Base-by-base conservation (phyloP, 2,797 vertebrate genomes). In the Sciaenops ocellatus region DNA sequence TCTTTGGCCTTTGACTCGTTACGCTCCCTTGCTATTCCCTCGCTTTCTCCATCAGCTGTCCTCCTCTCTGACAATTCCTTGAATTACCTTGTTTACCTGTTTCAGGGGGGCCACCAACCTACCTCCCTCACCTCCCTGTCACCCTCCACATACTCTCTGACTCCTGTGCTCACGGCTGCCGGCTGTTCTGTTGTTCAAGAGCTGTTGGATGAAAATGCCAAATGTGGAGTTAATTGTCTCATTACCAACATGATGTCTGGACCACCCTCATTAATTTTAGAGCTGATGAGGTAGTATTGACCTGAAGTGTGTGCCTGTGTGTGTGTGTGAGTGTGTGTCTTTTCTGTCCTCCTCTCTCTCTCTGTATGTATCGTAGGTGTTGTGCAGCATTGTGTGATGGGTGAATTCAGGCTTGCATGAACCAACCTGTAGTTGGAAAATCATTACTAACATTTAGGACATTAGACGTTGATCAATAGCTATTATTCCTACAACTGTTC, bases 211-310 rank as follows among this genome's bases (percentile, higher is more conserved):
- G 60, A 84, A 90, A 89, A 89, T 80, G 76, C 82, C 73, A 87
- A 67, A 77, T 50, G 80, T 87, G 75, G 73, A 87, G 81, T 87
- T 89, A 86, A 91, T 87, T 87, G 82, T 90, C 85, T 94, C 81
- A 87, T 93, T 92, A 88, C 56, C 26, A 68, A 48, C 61, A 47
- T 4, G 26, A 54, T 86, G 72, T 87, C 80, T 80, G 69, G 84
- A 82, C 77, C 74, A 70, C 79, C 73, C 78, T 93, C 85, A 75
- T 92, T 93, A 87, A 91, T 90, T 78, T 78, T 77, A 80, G 65
- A 55, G 71, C 78, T 85, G 78, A 92, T 90, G 74, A 82, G 86
- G 78, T 80, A n/a, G 74, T 67, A 64, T 79, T 73, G 80, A 85
- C 80, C 70, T 8, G 2, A 34, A 4, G 46, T 11, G 34, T 42